phyloP scores from a whole-genome alignment of 30 jellyfish, hydroid and myxozoan genomes.

The Hydractinia echinata region DNA sequence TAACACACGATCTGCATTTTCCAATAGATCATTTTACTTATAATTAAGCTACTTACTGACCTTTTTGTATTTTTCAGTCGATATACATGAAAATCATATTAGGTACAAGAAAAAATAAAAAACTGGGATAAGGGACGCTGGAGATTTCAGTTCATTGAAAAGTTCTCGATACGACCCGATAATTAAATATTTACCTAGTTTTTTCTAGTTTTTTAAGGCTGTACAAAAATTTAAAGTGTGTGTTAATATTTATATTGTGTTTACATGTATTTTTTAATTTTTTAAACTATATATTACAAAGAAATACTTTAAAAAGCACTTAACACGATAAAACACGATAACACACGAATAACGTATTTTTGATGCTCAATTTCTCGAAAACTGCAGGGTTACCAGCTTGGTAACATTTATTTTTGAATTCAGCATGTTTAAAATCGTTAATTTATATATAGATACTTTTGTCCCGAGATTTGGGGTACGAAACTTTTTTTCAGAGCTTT shows the following conservation, averaged over 20 bases:
- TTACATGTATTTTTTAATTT: neutral
- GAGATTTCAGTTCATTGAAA: neutral
- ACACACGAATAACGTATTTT: slow-evolving; percentile 9
- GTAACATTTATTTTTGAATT: slow-evolving; percentile 18
- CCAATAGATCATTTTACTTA: neutral
- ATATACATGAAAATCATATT: neutral
- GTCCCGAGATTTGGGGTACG: slow-evolving; percentile 17
- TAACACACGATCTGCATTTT: neutral
- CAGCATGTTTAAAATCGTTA: slow-evolving; percentile 14
- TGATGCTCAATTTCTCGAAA: slow-evolving; percentile 7
- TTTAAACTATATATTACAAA: neutral
- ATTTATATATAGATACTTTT: neutral
- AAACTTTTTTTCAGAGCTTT: neutral
- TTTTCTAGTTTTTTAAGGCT: neutral
- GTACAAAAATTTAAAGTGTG: neutral
- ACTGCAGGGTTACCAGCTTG: slow-evolving; percentile 2
- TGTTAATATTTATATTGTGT: neutral
- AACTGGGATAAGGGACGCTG: neutral
- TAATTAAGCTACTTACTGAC: neutral
- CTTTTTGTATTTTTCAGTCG: neutral
- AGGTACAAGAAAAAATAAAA: neutral
- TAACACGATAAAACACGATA: slow-evolving; percentile 19
- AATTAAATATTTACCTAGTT: neutral
- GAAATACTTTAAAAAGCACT: neutral
- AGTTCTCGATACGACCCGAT: slow-evolving; percentile 11